Percentiles rank a stretch among this genome's conserved stretches.
These are phyloP conservation scores for Anagrus nilaparvatae DNA, from an alignment of 1,140 invertebrate species.

Conservation along the genomic window DNA sequence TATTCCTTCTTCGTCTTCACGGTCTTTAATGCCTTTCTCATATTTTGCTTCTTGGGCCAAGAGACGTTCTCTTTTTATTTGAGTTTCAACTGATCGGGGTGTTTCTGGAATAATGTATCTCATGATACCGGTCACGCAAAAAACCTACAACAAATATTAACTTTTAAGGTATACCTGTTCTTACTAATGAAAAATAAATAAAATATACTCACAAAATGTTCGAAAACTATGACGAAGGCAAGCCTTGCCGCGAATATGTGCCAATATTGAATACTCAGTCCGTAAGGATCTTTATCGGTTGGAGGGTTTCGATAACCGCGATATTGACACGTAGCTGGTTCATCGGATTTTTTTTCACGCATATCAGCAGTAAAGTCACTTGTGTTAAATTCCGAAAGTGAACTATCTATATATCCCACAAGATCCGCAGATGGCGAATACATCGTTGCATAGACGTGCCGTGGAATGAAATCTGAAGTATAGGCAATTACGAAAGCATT, in stretches of 20 bases:
- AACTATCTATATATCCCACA: conserved; percentile 74
- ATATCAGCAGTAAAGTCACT: conserved; percentile 66
- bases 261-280: conserved; percentile 81
- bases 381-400: conserved; percentile 75
- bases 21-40: conserved; percentile 61
- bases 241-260: conserved; percentile 87
- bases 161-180: too few relatives aligned
- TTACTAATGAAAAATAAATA: too few relatives aligned
- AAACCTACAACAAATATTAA: conserved; percentile 78
- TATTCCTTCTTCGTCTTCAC: conserved; percentile 55
- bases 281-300: conserved; percentile 56
- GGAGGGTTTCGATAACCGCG: conserved; percentile 78
- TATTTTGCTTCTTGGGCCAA: conserved; percentile 84
- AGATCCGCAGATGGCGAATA: conserved; percentile 63
- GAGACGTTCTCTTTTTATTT: conserved; percentile 71
- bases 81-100: conserved; percentile 66
- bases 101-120: conserved; percentile 90
- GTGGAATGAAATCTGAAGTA: conserved; percentile 84
- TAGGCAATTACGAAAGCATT: conserved; percentile 91
- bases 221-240: conserved; percentile 88
- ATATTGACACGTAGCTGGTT: conserved; percentile 65
- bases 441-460: conserved; percentile 78
- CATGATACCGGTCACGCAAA: conserved; percentile 84
- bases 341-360: too few relatives aligned
- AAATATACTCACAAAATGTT: conserved; percentile 60